Evolutionary conservation across 2,888 invertebrate species (phyloP), one percentile per base, ranked within the genome.

Genomic region (Tillus elongatus): DNA sequence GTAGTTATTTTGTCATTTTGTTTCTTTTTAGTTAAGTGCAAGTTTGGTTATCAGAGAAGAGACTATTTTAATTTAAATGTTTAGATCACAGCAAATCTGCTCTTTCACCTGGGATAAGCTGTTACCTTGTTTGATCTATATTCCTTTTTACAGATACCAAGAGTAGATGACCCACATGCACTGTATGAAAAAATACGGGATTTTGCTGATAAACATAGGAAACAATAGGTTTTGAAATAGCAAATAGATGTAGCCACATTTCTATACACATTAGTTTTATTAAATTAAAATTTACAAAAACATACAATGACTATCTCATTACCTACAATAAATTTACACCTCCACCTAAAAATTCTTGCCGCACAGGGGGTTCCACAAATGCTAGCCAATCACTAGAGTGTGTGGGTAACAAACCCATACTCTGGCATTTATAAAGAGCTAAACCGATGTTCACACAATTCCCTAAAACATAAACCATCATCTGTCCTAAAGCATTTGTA

Each of bases 301-400:
- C n/a, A n/a, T n/a, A n/a, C n/a, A n/a, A n/a, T n/a, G n/a, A n/a
- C n/a, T n/a, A n/a, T n/a, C n/a, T n/a, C 6, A n/a, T 19, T 19
- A 19, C n/a, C 24, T 19, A 19, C 24, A 19, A 19, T 19, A 19
- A 19, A 19, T 19, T 73, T 41, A 82, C 61, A 36, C 90, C 90
- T 44, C 91, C 91, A 28, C 88, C 88, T 53, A 86, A 81, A 67
- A 82, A 85, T 66, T 91, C 91, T 40, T 85, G 71, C 57, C 88
- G 73, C 36, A 79, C 77, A 60, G 85, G 87, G 2, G 93, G 89
- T 60, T 95, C 88, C 36, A 92, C 89, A 72, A 97, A 97, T 36
- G 96, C 95, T 42, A 97, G 68, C 97, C 97, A 97, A 66, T 97
- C 97, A 27, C 96, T 96, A 1, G 95, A 82, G 67, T 97, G 93